Base-by-base conservation (phyloP, 2,113 vertebrate species). In the Grantiella picta region DNA sequence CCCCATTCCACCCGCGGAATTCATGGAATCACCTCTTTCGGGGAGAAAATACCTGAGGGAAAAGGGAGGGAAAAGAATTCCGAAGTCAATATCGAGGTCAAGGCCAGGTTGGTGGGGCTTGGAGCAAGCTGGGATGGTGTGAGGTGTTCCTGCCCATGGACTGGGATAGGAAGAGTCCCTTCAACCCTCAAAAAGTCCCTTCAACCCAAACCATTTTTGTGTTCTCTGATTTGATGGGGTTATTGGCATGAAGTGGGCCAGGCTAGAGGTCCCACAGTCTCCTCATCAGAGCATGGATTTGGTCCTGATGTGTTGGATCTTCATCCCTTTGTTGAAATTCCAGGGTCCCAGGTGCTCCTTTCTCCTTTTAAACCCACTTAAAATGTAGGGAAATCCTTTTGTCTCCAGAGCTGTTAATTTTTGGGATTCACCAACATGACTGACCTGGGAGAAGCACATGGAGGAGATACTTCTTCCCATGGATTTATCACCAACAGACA, bases 401-500 rank as follows among this genome's bases (percentile, higher is more conserved):
- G 47, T 4, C 27, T 36, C 4, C 11, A 42, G 40, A 86, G 38
- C 2, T 63, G 17, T 3, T n/a, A 3, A 49, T 38, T 63, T 50
- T 17, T 3, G 33, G 20, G 18, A 9, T 36, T 3, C 44, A 40
- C 27, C 12, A 42, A 11, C 23, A 7, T 2, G 45, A 2, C 7
- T 25, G 53, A 16, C 2, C 1, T 5, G 3, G 8, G 38, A 11
- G 38, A 38, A 35, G 5, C 2, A 11, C 3, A 0, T 1, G 1
- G 3, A 57, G 35, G 31, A 36, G 7, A 20, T 24, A 11, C 17
- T 6, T 47, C 38, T 64, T 15, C 25, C 33, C 5, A 11, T 7
- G 36, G 21, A 19, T 40, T 56, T 14, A 7, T 21, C 27, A 15
- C 7, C 40, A 35, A 31, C 5, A 47, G 22, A 12, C 11, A 5